Evolutionary conservation across 2,888 invertebrate genomes (phyloP), one percentile per base, ranked within the genome.

Genomic region (Aleiodes leptofemur): DNA sequence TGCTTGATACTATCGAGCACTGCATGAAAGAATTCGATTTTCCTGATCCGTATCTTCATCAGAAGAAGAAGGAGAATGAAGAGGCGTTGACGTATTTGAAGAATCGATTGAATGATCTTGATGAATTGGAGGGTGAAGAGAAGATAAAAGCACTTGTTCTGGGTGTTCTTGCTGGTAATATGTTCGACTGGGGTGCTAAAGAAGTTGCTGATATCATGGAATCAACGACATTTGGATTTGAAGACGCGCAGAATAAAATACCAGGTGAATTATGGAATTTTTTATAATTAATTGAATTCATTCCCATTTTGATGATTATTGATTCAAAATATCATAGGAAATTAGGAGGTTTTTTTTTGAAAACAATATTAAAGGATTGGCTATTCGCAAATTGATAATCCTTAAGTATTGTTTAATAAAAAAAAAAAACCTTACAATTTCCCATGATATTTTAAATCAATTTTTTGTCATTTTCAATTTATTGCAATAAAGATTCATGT

Each of bases 121-220:
- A 97, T 90, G 90, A 91, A 13, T 90, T 97, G 77, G 90, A 91
- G 64, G 92, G 85, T 13, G 69, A 78, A 5, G 86, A 85, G 77
- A 89, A 88, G 79, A 82, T 86, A 74, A 84, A 90, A 78, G 90
- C 91, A 68, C 84, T 94, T 16, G 90, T 92, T 31, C 86, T 92
- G 87, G 92, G 92, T n/a, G 86, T 94, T 55, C 87, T 94, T 53
- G 91, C 92, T 86, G 97, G 98, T 29, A 99, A 99, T 90, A 97
- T 98, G 91, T 98, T 98, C 91, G 98, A 99, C 90, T 98, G 98
- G 97, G 98, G 98, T 71, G 98, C 98, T 1, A 95, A 95, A 89
- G 97, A 97, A 86, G 96, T 97, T 3, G 94, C 95, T 16, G 92
- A 93, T 82, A 94, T 98, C 79, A 92, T 98, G 91, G 95, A 97